Evolutionary conservation across 2,797 vertebrate species (phyloP).

Genomic region (Urophycis tenuis): DNA sequence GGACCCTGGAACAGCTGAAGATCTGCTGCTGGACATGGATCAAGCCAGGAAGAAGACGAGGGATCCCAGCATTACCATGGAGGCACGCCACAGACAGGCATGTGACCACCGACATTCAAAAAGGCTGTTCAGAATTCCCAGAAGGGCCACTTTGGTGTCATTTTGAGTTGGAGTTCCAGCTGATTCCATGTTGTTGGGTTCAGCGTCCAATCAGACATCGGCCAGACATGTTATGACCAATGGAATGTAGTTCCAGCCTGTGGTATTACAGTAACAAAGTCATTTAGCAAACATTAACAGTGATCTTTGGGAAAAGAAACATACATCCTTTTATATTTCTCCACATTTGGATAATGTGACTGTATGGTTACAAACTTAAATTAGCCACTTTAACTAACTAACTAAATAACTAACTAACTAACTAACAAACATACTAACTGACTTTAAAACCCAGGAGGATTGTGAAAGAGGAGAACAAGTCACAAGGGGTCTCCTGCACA

Average conservation of each 20-base stretch:
- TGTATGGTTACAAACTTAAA: not conserved
- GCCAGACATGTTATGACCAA: not conserved
- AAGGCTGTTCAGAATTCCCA: not conserved
- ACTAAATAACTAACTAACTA: not conserved
- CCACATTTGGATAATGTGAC: not conserved
- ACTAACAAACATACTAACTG: not conserved
- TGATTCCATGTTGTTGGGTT: not conserved
- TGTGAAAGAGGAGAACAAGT: no score
- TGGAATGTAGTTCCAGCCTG: not conserved
- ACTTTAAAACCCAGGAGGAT: not conserved
- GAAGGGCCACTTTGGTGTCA: not conserved
- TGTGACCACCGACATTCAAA: slow-evolving; percentile 41
- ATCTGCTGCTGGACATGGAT: slow-evolving; percentile 67
- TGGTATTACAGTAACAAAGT: slow-evolving; percentile 8
- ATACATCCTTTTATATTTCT: no score
- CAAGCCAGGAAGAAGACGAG: slow-evolving; percentile 58
- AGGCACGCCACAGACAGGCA: slow-evolving; percentile 87
- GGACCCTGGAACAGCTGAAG: slow-evolving; percentile 63
- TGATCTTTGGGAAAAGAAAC: no score
- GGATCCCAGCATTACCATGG: slow-evolving; percentile 82
- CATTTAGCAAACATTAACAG: not conserved
- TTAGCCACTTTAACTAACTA: no score
- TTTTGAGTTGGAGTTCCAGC: not conserved
- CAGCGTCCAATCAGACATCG: not conserved
- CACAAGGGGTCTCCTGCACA: not conserved